Evolutionary conservation across 2,113 vertebrate species (phyloP).

Genomic region (Ictalurus punctatus): DNA sequence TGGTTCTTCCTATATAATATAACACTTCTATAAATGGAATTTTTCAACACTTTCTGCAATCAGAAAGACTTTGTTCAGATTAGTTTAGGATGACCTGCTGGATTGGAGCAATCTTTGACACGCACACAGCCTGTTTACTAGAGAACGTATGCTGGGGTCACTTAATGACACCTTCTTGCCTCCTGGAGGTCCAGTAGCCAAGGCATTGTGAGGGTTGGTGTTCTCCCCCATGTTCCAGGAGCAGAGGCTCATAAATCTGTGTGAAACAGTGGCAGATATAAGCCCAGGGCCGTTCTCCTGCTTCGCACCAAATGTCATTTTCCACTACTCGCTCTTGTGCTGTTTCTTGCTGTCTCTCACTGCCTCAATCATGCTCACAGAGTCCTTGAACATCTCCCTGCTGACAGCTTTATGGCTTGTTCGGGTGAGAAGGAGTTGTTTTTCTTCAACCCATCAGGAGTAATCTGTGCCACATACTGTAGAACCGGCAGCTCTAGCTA

Average conservation of each 20-base stretch:
- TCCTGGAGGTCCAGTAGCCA: conserved; percentile 57
- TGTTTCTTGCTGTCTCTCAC: conserved; percentile 36
- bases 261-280: conserved; percentile 12
- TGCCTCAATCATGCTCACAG: conserved; percentile 57
- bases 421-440: conserved; percentile 65
- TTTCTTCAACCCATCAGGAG: conserved; percentile 64
- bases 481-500: conserved; percentile 42
- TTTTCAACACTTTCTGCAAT: neutral
- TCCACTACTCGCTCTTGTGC: conserved; percentile 45
- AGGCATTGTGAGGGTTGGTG: neutral
- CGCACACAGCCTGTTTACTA: conserved; percentile 53
- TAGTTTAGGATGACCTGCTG: conserved; percentile 16
- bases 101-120: conserved; percentile 59
- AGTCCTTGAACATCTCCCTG: conserved; percentile 69
- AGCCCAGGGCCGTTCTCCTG: conserved; percentile 38
- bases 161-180: conserved; percentile 56
- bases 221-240: neutral
- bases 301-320: conserved; percentile 50
- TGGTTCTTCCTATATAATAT: neutral
- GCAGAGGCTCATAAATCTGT: conserved; percentile 50
- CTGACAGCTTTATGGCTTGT: conserved; percentile 71
- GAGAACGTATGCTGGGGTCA: conserved; percentile 45
- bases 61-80: neutral
- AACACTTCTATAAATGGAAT: neutral
- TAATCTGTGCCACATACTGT: conserved; percentile 60